Conservation (phyloP, 1,140 invertebrate species). For the Parasteatoda tepidariorum region DNA sequence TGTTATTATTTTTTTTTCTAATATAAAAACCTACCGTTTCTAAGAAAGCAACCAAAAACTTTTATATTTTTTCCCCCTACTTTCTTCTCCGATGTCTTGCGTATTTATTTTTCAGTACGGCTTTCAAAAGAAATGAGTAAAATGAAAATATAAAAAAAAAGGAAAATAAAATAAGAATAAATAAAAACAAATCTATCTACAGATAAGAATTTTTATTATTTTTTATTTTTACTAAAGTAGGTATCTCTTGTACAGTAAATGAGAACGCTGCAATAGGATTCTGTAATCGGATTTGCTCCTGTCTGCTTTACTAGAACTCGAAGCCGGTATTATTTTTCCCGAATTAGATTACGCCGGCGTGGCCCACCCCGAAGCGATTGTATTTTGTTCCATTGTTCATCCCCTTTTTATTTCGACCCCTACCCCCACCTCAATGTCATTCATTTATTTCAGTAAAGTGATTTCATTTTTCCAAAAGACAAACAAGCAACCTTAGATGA, state of each 20-base stretch:
- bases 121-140: no score
- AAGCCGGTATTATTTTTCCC: constrained; percentile 41
- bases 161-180: not conserved
- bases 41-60: no score
- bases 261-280: constrained; percentile 53
- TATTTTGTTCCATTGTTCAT: not conserved
- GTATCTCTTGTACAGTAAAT: constrained; percentile 42
- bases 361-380: constrained; percentile 28
- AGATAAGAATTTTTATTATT: constrained; percentile 8
- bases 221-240: constrained; percentile 34
- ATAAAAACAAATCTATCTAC: constrained; percentile 26
- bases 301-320: not conserved
- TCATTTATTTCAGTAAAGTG: not conserved
- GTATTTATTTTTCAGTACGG: no score
- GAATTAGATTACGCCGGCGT: constrained; percentile 48
- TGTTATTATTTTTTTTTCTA: no score
- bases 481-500: constrained; percentile 42
- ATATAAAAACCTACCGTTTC: no score
- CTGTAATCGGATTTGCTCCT: constrained; percentile 56
- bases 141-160: no score
- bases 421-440: not conserved
- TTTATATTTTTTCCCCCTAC: no score
- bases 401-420: not conserved
- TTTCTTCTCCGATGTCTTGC: no score
- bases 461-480: constrained; percentile 31